phyloP scores from a whole-genome alignment of 1,140 invertebrate species.

The Potamilus streckersoni region DNA sequence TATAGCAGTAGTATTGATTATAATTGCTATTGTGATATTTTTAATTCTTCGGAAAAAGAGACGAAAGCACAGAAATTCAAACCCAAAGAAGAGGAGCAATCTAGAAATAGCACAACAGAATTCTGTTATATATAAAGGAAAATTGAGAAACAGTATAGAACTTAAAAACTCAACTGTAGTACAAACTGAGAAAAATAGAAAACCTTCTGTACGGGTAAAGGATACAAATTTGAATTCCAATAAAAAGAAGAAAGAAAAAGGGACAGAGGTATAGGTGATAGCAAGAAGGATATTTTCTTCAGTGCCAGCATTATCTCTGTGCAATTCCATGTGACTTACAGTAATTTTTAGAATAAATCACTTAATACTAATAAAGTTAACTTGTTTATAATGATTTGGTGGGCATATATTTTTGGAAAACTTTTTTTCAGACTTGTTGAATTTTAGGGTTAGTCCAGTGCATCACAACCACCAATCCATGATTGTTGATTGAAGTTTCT shows the following conservation, averaged over 20 bases:
- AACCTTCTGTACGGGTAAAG: constrained; percentile 25
- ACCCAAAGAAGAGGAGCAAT: constrained; percentile 31
- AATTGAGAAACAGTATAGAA: constrained; percentile 15
- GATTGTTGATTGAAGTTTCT: too few relatives aligned
- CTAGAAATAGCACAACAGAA: constrained; percentile 38
- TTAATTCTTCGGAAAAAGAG: constrained; percentile 16
- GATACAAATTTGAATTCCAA: constrained; percentile 35
- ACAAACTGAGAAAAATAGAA: constrained; percentile 21
- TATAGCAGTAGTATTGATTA: constrained; percentile 19
- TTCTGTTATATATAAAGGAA: constrained; percentile 34
- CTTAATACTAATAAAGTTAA: too few relatives aligned
- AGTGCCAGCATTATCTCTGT: too few relatives aligned
- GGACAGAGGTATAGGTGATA: constrained; percentile 46
- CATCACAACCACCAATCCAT: too few relatives aligned
- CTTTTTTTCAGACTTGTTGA: too few relatives aligned
- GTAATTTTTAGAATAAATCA: too few relatives aligned
- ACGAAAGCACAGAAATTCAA: constrained; percentile 13
- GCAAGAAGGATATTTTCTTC: too few relatives aligned
- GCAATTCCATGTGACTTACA: too few relatives aligned
- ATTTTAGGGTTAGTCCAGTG: too few relatives aligned
- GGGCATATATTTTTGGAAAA: too few relatives aligned
- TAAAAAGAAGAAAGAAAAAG: constrained; percentile 34
- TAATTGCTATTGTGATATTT: constrained; percentile 25
- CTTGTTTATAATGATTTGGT: too few relatives aligned
- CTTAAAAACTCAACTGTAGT: constrained; percentile 23